Base-by-base conservation (phyloP, 2,113 vertebrate species). In the Nothobranchius kuhntae region DNA sequence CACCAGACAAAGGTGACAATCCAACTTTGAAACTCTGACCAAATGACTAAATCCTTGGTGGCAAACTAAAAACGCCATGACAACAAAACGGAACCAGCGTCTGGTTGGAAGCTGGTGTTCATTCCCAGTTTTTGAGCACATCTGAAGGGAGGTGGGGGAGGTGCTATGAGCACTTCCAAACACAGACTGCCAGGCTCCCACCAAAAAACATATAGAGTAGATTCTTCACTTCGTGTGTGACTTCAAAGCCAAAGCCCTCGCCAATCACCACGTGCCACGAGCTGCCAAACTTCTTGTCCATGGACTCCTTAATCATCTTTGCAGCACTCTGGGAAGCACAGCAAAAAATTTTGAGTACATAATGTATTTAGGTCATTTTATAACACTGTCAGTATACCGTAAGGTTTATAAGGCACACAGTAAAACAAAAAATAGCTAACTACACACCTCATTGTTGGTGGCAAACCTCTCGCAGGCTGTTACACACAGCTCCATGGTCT, bases 241-340 rank as follows among this genome's bases (percentile, higher is more conserved):
- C 94, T 91, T 98, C 98, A 8, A 99, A 98, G 45, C 96, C 96
- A 36, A 99, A 99, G 52, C 95, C 94, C 75, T 99, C 97, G 0
- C 96, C 98, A 2, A 98, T 98, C 85, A 99, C 98, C 75, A 98
- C 96, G 0, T 99, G 98, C 98, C 98, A 99, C 40, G 97, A 99
- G 81, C 96, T 98, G 61, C 98, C 97, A 36, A 98, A 99, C 82
- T 94, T 98, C 94, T 98, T 99, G 91, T 99, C 98, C 98, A 99
- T 98, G 0, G 95, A 95, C 91, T 99, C 98, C 75, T 99, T 99
- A 87, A 99, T 99, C 96, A 99, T 98, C 91, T 98, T 98, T 14
- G 98, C 97, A 2, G 98, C 97, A 0, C 95, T 98, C 97, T 99
- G 88, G 36, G 12, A 4, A 17, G 61, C 0, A 53, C 0, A 11